phyloP scores from a whole-genome alignment of 1,140 invertebrate genomes.

The Trachymyrmex cornetzi region DNA sequence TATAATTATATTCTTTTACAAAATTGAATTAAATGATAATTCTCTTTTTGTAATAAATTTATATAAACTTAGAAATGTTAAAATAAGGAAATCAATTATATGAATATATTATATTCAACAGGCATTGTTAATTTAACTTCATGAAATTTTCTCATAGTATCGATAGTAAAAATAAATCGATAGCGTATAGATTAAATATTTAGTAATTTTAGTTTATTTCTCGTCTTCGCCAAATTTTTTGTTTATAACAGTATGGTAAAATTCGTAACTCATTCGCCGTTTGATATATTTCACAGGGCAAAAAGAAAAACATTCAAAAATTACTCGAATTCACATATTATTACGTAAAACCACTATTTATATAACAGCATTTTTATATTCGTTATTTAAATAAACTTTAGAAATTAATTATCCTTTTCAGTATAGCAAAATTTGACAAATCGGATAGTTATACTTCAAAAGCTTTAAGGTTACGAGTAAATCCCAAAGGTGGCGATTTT shows the following conservation, averaged over 20 bases:
- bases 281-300: neutral
- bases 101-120: neutral
- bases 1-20: neutral
- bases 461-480: conserved; percentile 2
- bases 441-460: conserved; percentile 12
- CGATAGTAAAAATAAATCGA: conserved; percentile 30
- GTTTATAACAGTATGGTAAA: conserved; percentile 43
- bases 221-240: conserved; percentile 26
- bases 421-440: neutral
- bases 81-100: neutral
- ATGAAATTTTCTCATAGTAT: conserved; percentile 19
- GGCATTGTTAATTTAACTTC: neutral
- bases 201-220: conserved; percentile 4
- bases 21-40: neutral
- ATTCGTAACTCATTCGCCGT: conserved; percentile 25
- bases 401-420: neutral
- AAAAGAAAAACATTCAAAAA: conserved; percentile 9
- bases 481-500: neutral
- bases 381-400: neutral
- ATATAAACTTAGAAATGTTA: neutral
- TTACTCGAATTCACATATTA: conserved; percentile 14
- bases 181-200: neutral
- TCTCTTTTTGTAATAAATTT: neutral
- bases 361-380: neutral
- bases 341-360: conserved; percentile 19